These are phyloP conservation scores for Aporrectodea caliginosa DNA, from an alignment of 1,140 invertebrate genomes.

Conservation along the genomic window DNA sequence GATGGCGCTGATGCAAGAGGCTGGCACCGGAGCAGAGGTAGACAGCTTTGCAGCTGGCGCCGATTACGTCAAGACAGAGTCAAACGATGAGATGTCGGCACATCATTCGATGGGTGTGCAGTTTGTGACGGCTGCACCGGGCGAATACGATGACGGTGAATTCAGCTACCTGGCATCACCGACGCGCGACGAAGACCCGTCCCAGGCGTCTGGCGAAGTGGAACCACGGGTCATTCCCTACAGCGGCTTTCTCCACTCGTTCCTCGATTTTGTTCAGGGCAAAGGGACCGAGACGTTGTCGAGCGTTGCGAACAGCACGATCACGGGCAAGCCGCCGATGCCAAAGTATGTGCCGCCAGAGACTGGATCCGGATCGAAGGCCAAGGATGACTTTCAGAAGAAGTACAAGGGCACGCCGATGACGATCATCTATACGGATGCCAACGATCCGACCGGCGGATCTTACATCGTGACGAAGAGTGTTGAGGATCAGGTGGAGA, in stretches of 20 bases:
- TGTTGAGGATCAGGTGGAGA: neutral
- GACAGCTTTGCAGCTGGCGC: neutral
- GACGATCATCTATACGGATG: neutral
- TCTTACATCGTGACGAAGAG: neutral
- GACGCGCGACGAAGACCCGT: neutral
- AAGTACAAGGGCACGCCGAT: neutral
- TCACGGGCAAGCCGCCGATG: neutral
- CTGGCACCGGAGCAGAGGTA: neutral
- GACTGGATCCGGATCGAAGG: neutral
- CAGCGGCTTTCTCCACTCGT: neutral
- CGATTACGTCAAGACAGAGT: neutral
- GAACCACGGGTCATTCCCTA: neutral
- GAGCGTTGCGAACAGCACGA: too few relatives aligned
- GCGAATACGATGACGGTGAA: constrained; percentile 23
- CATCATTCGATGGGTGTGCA: neutral
- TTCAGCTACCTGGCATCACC: constrained; percentile 9
- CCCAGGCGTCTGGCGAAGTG: neutral
- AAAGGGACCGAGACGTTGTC: neutral
- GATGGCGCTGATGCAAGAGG: neutral
- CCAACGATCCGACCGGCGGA: neutral
- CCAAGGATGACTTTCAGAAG: neutral
- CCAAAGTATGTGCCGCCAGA: neutral
- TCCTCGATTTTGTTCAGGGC: constrained; percentile 9
- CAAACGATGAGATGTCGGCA: too few relatives aligned
- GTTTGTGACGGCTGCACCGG: constrained; percentile 11